Evolutionary conservation across 2,888 invertebrate genomes (phyloP), one percentile per base, ranked within the genome.

Genomic region (Drosophila subquinaria): DNA sequence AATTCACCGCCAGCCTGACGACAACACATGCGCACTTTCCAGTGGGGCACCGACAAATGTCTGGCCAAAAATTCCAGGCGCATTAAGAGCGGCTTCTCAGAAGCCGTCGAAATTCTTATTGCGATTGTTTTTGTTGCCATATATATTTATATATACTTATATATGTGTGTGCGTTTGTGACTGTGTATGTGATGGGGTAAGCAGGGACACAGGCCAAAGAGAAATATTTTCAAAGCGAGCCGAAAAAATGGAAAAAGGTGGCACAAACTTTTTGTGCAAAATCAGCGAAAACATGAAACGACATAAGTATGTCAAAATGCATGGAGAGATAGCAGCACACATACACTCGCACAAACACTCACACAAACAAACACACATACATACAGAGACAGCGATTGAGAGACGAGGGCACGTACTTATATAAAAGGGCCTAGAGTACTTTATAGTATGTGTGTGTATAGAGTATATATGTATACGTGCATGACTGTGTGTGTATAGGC

Each of bases 281-380:
- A 81, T 89, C 84, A 89, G 88, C 88, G 82, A 89, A 87, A 88
- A 85, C 85, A 88, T 89, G 82, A 84, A 87, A 79, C 85, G 85
- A 88, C 80, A 87, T 84, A 88, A 87, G 88, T 90, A 84, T 89
- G 89, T 89, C 89, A 88, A 89, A 88, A 88, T 89, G 87, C 82
- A 89, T 79, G 80, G 63, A 76, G 80, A 79, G 76, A 76, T 75
- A 81, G 83, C 83, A 57, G 51, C 55, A 59, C 56, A 66, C 38
- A 64, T 35, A 65, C 13, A 33, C 36, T 65, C 23, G 56, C 27
- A 50, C 17, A 65, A 42, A 52, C 47, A 47, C 8, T 51, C 23
- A 69, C 52, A 56, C 53, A 45, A 40, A 63, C 60, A 64, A 40
- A 68, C 47, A 56, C 47, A 65, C 17, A 64, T 11, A 50, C 11